Percentiles rank a stretch among this genome's conserved stretches.
These are phyloP conservation scores for Montipora capricornis DNA, from an alignment of 64 coral and sea anemone species.

Conservation along the genomic window DNA sequence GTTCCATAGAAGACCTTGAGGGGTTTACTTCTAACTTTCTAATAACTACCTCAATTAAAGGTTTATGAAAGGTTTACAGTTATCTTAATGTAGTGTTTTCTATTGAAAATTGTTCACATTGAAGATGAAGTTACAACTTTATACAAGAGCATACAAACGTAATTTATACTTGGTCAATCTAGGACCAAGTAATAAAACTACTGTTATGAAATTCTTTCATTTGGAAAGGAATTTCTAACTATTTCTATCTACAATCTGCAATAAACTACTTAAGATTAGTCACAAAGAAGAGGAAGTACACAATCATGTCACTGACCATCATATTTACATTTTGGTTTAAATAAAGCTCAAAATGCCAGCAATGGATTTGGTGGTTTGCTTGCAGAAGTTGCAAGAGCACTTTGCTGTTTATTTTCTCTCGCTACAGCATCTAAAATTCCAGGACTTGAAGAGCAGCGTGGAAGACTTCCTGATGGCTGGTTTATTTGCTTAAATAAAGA, in stretches of 20 bases:
- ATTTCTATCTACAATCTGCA: not conserved
- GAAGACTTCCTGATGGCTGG: constrained; percentile 2
- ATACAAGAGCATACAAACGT: no score
- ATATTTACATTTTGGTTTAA: not conserved
- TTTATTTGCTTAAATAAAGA: constrained; percentile 51
- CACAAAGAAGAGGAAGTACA: not conserved
- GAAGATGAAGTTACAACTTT: no score
- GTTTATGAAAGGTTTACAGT: no score
- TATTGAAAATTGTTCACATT: no score
- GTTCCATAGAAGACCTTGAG: no score
- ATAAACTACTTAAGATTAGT: not conserved
- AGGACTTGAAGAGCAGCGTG: constrained; percentile 79
- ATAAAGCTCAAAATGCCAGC: constrained; percentile 61
- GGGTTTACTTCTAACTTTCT: no score
- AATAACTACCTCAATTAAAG: no score
- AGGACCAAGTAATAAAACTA: no score
- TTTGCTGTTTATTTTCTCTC: constrained; percentile 13
- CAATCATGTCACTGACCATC: not conserved
- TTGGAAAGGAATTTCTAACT: not conserved
- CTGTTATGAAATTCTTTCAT: not conserved
- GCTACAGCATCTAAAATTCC: constrained; percentile 52
- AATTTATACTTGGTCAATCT: no score
- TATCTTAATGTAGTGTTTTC: no score
- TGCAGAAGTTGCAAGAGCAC: not conserved
- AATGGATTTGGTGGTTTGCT: constrained; percentile 47